Conservation (phyloP, 2,113 vertebrate species). For the Elgaria multicarinata region DNA sequence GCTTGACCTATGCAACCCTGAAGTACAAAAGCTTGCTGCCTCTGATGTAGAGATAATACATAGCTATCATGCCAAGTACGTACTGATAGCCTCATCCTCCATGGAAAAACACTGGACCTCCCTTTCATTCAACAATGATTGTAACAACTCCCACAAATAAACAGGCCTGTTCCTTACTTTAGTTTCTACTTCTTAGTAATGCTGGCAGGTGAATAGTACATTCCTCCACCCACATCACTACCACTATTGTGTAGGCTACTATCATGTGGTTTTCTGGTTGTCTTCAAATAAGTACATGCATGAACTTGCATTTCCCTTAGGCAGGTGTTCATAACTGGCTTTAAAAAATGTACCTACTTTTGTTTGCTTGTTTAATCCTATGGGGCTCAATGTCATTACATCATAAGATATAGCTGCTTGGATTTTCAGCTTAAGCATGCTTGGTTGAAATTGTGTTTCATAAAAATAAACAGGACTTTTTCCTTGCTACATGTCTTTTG, state of each 20-base stretch:
- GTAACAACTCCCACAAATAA: background rate
- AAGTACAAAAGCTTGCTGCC: too few species aligned
- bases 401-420: background rate
- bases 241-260: background rate
- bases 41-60: too few species aligned
- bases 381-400: background rate
- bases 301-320: background rate
- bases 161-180: background rate
- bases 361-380: background rate
- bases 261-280: background rate
- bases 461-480: background rate
- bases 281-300: too few species aligned
- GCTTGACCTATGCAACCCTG: too few species aligned
- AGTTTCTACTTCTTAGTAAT: background rate
- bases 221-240: background rate
- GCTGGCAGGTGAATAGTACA: too few species aligned
- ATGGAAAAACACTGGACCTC: too few species aligned
- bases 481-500: background rate
- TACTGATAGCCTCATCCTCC: too few species aligned
- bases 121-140: too few species aligned
- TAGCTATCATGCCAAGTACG: too few species aligned
- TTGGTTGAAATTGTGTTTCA: too few species aligned
- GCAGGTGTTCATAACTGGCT: background rate
- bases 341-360: background rate
- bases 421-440: background rate